A percentile compares a stretch with the other conserved stretches of the same genome.
phyloP scores from a whole-genome alignment of 2,888 invertebrate genomes.

The Caenorhabditis sp. region DNA sequence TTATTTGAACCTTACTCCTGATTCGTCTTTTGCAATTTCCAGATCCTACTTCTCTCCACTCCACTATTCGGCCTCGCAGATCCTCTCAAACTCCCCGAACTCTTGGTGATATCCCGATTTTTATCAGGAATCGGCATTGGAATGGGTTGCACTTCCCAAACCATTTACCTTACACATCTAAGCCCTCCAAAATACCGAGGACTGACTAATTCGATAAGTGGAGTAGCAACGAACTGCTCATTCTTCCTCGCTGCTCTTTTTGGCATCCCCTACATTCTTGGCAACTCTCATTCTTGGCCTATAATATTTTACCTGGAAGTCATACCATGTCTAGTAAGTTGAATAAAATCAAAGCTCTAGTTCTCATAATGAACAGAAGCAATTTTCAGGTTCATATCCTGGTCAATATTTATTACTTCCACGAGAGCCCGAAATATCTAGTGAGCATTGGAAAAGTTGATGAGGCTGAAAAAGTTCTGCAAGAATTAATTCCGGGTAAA shows the following conservation, averaged over 20 bases:
- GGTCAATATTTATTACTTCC: slow-evolving; percentile 23
- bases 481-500: slow-evolving; percentile 24
- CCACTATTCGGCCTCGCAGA: slow-evolving; percentile 38
- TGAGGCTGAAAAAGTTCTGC: slow-evolving; percentile 44
- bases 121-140: slow-evolving; percentile 62
- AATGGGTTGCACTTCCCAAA: slow-evolving; percentile 57
- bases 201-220: slow-evolving; percentile 58
- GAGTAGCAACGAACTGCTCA: slow-evolving; percentile 58
- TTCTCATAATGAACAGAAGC: too few relatives aligned
- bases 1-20: background rate
- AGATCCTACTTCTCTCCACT: slow-evolving; percentile 28
- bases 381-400: slow-evolving; percentile 27
- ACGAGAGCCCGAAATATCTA: slow-evolving; percentile 52
- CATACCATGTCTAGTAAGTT: slow-evolving; percentile 35
- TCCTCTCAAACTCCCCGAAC: slow-evolving; percentile 33
- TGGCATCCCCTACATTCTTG: slow-evolving; percentile 57
- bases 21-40: background rate
- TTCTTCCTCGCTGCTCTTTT: slow-evolving; percentile 55
- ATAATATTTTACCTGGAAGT: slow-evolving; percentile 52
- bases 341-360: too few relatives aligned
- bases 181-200: slow-evolving; percentile 59
- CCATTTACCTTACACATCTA: slow-evolving; percentile 62
- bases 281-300: slow-evolving; percentile 53
- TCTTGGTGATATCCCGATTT: slow-evolving; percentile 55
- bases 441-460: slow-evolving; percentile 39